Conservation (phyloP, 1,140 invertebrate genomes). For the Contarinia nasturtii region DNA sequence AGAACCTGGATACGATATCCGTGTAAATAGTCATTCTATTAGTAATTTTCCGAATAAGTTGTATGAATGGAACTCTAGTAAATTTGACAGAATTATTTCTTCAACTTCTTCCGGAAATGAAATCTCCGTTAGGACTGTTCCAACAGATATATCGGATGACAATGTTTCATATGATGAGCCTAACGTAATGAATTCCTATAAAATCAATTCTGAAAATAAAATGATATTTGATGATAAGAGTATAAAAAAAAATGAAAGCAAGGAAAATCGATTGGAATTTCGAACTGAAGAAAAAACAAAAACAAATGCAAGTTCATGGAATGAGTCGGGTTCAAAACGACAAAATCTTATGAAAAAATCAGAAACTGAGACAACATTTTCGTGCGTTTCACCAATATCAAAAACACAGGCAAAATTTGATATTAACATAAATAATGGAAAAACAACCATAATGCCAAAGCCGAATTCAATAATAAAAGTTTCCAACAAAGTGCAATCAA, state of each 20-base stretch:
- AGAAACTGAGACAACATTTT: not conserved
- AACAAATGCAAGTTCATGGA: not conserved
- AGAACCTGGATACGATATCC: not conserved
- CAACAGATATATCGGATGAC: not conserved
- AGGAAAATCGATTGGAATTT: no score
- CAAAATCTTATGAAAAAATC: not conserved
- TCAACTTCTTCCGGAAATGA: not conserved
- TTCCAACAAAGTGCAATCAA: slow-evolving; percentile 19
- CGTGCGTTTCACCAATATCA: not conserved
- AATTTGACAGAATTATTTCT: not conserved
- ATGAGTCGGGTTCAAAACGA: not conserved
- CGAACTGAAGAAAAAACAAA: not conserved
- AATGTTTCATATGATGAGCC: not conserved
- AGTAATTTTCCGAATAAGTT: no score
- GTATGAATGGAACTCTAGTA: not conserved
- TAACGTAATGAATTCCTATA: not conserved
- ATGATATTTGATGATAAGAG: no score
- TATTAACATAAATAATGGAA: no score
- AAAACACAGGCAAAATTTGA: not conserved
- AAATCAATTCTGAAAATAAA: no score
- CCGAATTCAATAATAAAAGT: not conserved
- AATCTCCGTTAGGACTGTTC: not conserved
- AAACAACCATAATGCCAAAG: not conserved
- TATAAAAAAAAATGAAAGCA: no score
- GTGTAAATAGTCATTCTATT: not conserved